These are phyloP conservation scores for Neolamprologus caudopunctatus DNA, from an alignment of 2,113 vertebrate species.

Conservation along the genomic window DNA sequence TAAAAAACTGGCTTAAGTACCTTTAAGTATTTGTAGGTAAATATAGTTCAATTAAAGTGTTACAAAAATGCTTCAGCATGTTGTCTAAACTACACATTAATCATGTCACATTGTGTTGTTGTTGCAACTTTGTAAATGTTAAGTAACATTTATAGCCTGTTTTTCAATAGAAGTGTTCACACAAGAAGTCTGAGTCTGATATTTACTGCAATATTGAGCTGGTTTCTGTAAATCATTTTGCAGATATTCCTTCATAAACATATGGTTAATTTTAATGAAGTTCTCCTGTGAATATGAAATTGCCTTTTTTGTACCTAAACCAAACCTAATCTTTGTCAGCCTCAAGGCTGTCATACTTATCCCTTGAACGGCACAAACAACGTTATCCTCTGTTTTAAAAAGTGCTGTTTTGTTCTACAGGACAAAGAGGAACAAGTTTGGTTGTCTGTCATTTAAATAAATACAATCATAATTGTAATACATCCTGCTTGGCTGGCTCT, in stretches of 20 bases:
- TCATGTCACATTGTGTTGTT: background rate
- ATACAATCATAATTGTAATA: background rate
- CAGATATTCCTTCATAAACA: background rate
- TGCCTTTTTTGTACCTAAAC: background rate
- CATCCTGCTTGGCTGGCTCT: rapidly evolving
- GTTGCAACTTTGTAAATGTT: background rate
- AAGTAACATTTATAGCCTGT: background rate
- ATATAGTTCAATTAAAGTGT: background rate
- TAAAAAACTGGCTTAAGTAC: background rate
- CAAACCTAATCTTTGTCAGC: background rate
- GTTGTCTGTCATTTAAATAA: background rate
- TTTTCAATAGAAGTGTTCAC: background rate
- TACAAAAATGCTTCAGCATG: background rate
- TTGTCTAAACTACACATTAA: background rate
- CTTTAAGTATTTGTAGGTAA: background rate
- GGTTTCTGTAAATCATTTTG: background rate
- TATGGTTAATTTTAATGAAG: background rate
- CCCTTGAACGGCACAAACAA: background rate
- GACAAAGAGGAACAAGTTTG: background rate
- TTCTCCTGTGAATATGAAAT: background rate
- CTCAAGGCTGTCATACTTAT: background rate
- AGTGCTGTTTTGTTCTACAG: background rate
- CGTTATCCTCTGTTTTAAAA: background rate
- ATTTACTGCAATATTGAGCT: background rate
- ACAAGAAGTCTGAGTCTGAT: background rate